A percentile compares a stretch with the other conserved stretches of the same genome.
Evolutionary conservation across 2,888 invertebrate species (phyloP).

Genomic region (Micoletzkya japonica): DNA sequence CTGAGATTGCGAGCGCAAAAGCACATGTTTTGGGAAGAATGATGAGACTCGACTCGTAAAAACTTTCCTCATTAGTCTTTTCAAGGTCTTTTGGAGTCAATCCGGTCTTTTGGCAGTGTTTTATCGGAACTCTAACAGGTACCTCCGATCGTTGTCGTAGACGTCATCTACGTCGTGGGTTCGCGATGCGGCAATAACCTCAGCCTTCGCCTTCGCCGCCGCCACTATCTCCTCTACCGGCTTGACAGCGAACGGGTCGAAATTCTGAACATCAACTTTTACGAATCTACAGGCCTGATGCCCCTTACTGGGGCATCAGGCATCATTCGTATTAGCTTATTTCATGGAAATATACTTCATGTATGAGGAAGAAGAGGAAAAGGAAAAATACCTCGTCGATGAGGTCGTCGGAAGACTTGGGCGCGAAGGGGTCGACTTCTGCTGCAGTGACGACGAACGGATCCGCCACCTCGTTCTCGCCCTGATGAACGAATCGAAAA

Average conservation of each 20-base stretch:
- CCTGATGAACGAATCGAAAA: not conserved
- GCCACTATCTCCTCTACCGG: conserved; percentile 63
- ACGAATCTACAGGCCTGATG: not conserved
- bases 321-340: not conserved
- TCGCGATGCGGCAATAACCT: conserved; percentile 39
- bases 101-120: too few relatives aligned
- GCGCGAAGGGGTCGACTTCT: conserved; percentile 53
- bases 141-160: conserved; percentile 34
- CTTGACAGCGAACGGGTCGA: conserved; percentile 62
- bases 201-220: conserved; percentile 58
- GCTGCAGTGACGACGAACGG: conserved; percentile 31
- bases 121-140: too few relatives aligned
- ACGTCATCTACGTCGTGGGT: conserved; percentile 47
- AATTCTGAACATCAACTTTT: conserved; percentile 38
- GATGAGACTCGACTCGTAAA: too few relatives aligned
- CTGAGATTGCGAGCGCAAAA: too few relatives aligned
- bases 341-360: not conserved
- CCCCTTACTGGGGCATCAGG: too few relatives aligned
- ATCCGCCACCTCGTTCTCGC: conserved; percentile 31
- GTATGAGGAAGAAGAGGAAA: not conserved
- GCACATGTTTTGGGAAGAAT: too few relatives aligned
- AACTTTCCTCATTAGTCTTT: too few relatives aligned
- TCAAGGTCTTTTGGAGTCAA: too few relatives aligned
- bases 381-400: conserved; percentile 42
- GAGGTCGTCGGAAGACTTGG: conserved; percentile 38